Percentiles rank a stretch among this genome's conserved stretches.
Evolutionary conservation across 2,113 vertebrate genomes (phyloP).

Genomic region (Salvelinus namaycush): DNA sequence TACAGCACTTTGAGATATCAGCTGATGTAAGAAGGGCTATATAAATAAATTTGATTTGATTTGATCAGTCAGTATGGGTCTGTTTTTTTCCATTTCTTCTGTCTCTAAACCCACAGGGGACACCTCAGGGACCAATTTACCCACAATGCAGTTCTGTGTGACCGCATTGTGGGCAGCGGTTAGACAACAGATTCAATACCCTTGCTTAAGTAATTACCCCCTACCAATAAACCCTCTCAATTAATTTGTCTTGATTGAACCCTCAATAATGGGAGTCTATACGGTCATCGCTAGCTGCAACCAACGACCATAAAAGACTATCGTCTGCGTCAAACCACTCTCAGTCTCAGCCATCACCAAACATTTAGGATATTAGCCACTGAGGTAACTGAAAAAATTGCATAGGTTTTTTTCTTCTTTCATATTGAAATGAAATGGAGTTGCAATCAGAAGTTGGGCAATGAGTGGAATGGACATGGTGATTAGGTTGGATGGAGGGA

Average conservation of each 20-base stretch:
- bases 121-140: background rate
- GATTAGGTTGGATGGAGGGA: background rate
- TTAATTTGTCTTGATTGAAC: conserved; percentile 67
- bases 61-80: background rate
- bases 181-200: conserved; percentile 61
- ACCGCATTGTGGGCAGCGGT: background rate
- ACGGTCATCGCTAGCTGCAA: conserved; percentile 43
- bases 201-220: conserved; percentile 63
- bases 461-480: background rate
- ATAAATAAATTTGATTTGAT: too few relatives aligned
- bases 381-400: too few relatives aligned
- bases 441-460: background rate
- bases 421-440: conserved; percentile 4
- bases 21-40: too few relatives aligned
- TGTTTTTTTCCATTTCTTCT: background rate
- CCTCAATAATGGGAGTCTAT: conserved; percentile 55
- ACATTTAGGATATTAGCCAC: conserved; percentile 50
- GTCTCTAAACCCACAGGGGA: background rate
- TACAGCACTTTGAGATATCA: too few relatives aligned
- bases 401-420: too few relatives aligned
- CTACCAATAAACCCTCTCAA: conserved; percentile 64
- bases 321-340: conserved; percentile 44
- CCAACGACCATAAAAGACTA: conserved; percentile 56
- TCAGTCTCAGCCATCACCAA: conserved; percentile 33
- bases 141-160: background rate